Evolutionary conservation across 2,113 vertebrate genomes (phyloP).

Genomic region (Pungitius pungitius): DNA sequence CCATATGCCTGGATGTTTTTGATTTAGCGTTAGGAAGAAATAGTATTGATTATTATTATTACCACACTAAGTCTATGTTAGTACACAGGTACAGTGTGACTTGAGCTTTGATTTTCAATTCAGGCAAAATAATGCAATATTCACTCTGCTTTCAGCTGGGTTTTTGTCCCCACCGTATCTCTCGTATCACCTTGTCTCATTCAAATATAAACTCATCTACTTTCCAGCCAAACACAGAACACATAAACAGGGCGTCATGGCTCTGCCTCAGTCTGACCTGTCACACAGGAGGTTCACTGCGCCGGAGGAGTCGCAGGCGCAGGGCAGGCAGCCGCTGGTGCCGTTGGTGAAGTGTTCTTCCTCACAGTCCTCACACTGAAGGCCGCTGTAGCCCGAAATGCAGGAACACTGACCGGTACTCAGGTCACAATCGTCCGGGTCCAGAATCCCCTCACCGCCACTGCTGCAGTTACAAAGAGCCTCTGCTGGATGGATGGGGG

Average conservation of each 20-base stretch:
- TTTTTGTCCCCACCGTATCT: not conserved
- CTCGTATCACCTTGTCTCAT: too few species aligned
- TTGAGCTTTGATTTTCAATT: not conserved
- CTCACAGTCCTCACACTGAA: constrained; percentile 81
- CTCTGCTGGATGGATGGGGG: constrained; percentile 47
- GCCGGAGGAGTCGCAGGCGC: constrained; percentile 80
- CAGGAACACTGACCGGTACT: constrained; percentile 80
- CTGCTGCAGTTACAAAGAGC: constrained; percentile 78
- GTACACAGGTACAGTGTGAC: not conserved
- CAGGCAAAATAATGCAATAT: not conserved
- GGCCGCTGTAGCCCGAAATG: constrained; percentile 73
- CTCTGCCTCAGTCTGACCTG: constrained; percentile 69
- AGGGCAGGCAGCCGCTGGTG: constrained; percentile 79
- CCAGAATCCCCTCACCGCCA: constrained; percentile 73
- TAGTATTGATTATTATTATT: not conserved
- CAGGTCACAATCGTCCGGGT: constrained; percentile 74
- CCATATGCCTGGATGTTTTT: not conserved
- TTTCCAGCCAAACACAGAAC: not conserved
- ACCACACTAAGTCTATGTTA: not conserved
- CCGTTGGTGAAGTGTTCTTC: constrained; percentile 81
- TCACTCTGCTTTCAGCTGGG: not conserved
- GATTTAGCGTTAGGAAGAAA: too few species aligned
- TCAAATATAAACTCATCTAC: too few species aligned
- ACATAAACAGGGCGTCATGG: not conserved
- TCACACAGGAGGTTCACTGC: constrained; percentile 75